Evolutionary conservation across 1,140 invertebrate species (phyloP).

Genomic region (Pseudobourletiella spinata): DNA sequence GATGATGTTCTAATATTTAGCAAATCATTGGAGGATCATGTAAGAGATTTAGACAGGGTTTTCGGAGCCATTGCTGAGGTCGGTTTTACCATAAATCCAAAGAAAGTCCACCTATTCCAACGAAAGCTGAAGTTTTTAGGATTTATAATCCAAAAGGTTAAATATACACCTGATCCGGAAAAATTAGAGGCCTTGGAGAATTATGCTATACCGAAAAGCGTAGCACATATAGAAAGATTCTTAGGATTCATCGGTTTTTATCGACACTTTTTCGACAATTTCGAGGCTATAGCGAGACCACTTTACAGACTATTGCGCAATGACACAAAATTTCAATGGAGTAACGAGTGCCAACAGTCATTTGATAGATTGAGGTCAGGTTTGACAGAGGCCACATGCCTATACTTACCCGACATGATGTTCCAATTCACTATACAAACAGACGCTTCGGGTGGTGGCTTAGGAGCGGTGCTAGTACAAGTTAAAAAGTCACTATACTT

Average conservation of each 20-base stretch:
- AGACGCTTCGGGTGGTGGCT: slow-evolving; percentile 36
- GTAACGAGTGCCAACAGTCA: slow-evolving; percentile 21
- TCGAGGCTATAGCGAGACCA: slow-evolving; percentile 36
- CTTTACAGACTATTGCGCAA: slow-evolving; percentile 36
- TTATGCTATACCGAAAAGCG: slow-evolving; percentile 6
- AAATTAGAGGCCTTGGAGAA: slow-evolving; percentile 14
- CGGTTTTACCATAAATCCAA: slow-evolving; percentile 21
- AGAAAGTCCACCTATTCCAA: slow-evolving; percentile 17
- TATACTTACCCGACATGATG: slow-evolving; percentile 34
- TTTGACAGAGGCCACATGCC: slow-evolving; percentile 17
- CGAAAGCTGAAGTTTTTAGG: slow-evolving; percentile 22
- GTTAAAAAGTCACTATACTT: slow-evolving; percentile 34
- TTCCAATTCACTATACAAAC: slow-evolving; percentile 36
- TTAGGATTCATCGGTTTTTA: slow-evolving; percentile 40
- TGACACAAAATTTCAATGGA: slow-evolving; percentile 35
- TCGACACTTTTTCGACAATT: slow-evolving; percentile 40
- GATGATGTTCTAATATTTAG: slow-evolving; percentile 45
- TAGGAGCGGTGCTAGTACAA: slow-evolving; percentile 38
- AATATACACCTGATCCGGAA: slow-evolving; percentile 10
- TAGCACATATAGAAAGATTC: background rate
- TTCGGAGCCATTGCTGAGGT: slow-evolving; percentile 38
- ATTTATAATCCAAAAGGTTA: background rate
- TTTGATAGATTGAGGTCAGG: slow-evolving; percentile 37
- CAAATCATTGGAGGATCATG: slow-evolving; percentile 38
- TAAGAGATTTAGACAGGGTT: slow-evolving; percentile 38